Conservation (phyloP, 2,113 vertebrate species). For the Halichoeres trimaculatus region DNA sequence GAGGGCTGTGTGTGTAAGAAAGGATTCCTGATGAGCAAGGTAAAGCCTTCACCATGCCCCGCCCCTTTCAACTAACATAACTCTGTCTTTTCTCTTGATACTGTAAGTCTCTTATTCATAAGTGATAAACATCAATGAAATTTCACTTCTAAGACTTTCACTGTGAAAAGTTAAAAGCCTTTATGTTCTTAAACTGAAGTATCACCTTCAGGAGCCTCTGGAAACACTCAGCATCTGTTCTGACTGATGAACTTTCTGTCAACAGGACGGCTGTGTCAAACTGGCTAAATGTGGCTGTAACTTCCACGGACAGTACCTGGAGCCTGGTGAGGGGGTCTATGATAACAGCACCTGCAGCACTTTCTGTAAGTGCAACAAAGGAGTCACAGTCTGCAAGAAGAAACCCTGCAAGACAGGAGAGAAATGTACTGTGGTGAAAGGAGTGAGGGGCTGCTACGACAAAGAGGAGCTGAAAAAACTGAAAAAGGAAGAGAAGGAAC, state of each 20-base stretch:
- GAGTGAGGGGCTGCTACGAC: slow-evolving; percentile 10
- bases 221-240: no score
- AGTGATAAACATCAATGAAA: no score
- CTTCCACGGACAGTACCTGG: not conserved
- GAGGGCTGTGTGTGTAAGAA: slow-evolving; percentile 38
- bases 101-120: no score
- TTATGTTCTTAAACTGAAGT: no score
- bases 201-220: no score
- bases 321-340: not conserved
- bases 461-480: no score
- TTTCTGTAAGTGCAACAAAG: not conserved
- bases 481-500: no score
- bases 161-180: no score
- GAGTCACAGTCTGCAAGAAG: not conserved
- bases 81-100: no score
- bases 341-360: not conserved
- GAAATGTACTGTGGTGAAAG: not conserved
- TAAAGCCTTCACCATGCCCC: not conserved
- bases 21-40: slow-evolving; percentile 29
- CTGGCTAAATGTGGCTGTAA: slow-evolving; percentile 14
- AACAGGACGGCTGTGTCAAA: slow-evolving; percentile 18
- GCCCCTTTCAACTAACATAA: not conserved
- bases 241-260: not conserved
- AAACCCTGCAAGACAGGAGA: not conserved
- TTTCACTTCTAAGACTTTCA: no score